Conservation (phyloP, 2,113 vertebrate genomes). For the Xerus inauris region DNA sequence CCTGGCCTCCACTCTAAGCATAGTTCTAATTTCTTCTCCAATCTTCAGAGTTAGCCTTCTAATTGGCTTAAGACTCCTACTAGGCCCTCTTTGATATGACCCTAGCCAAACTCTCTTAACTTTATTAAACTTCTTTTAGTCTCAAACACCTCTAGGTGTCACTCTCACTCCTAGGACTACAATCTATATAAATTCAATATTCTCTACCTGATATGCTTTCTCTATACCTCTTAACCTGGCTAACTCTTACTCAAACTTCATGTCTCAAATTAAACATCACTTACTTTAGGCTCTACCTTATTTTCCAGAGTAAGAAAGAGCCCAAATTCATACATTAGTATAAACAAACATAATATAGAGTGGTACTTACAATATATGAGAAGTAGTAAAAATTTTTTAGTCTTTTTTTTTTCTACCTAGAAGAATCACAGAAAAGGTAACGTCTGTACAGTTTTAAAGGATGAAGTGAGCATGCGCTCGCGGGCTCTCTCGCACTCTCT, state of each 20-base stretch:
- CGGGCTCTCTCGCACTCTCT: too few species aligned
- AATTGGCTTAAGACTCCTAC: neutral
- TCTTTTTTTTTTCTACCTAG: neutral
- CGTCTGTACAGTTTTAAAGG: conserved; percentile 32
- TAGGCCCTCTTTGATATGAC: neutral
- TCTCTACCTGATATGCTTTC: neutral
- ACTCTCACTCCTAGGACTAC: neutral
- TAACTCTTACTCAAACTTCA: conserved; percentile 26
- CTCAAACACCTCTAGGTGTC: neutral
- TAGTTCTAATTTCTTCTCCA: conserved; percentile 27
- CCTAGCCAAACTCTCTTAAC: neutral
- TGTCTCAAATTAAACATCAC: conserved; percentile 29
- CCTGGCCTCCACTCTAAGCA: neutral
- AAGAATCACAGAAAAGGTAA: neutral
- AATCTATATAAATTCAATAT: neutral
- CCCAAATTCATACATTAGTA: neutral
- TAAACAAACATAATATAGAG: neutral
- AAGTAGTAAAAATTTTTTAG: neutral
- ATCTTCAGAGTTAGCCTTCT: neutral
- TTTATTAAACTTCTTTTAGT: conserved; percentile 16
- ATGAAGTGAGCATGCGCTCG: too few species aligned
- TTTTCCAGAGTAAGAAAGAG: conserved; percentile 28
- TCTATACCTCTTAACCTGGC: neutral
- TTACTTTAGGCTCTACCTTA: neutral
- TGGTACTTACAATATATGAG: neutral